Conservation (phyloP, 2,797 vertebrate species). For the Apodemus agrarius region DNA sequence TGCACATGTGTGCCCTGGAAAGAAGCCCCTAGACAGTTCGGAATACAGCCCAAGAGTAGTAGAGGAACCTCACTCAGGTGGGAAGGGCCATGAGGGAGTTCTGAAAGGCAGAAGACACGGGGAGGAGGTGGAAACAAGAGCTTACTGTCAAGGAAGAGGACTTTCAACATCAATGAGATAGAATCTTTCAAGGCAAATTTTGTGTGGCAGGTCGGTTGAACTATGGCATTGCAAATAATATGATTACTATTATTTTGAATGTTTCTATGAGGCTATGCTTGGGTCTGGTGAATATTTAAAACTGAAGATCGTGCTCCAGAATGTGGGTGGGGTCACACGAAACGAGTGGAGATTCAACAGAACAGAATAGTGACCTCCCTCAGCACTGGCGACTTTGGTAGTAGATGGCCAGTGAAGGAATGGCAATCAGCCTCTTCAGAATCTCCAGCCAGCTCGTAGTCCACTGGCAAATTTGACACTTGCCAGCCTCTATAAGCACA, state of each 20-base stretch:
- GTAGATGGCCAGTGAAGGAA: not conserved
- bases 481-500: no score
- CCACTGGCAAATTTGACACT: not conserved
- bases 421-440: not conserved
- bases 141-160: not conserved
- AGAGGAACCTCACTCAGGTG: no score
- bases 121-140: not conserved
- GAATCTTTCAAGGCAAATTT: not conserved
- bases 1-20: rapidly evolving
- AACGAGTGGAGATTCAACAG: not conserved
- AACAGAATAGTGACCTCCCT: not conserved
- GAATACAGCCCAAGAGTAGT: not conserved
- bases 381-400: not conserved
- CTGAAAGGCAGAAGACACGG: not conserved
- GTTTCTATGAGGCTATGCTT: not conserved
- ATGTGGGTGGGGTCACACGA: not conserved
- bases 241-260: not conserved
- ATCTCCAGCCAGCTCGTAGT: not conserved
- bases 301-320: not conserved
- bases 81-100: no score
- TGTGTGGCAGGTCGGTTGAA: no score
- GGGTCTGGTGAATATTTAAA: not conserved
- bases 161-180: not conserved
- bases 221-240: not conserved
- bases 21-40: no score